phyloP scores from a whole-genome alignment of 2,113 vertebrate species.

The Hymenochirus boettgeri region DNA sequence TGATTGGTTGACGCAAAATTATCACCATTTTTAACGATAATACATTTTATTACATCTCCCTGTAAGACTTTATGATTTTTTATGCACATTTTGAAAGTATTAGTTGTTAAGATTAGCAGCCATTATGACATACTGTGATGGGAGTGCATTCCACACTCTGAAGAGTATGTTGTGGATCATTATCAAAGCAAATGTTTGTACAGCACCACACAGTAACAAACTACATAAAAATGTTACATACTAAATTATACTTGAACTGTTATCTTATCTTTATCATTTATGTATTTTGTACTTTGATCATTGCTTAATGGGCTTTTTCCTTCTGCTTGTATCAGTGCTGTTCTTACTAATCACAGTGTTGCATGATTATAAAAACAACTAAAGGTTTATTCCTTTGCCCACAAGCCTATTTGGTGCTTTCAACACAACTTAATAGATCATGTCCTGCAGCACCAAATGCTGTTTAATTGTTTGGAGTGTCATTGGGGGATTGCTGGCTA shows the following conservation, averaged over 20 bases:
- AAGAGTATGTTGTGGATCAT: no score
- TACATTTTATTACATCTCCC: no score
- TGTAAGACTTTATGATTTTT: no score
- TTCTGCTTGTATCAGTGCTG: constrained; percentile 47
- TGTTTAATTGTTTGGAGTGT: constrained; percentile 68
- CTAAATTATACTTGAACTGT: not conserved
- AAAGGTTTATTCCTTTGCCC: constrained; percentile 19
- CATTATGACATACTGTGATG: no score
- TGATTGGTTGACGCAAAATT: no score
- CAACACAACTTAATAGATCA: constrained; percentile 41
- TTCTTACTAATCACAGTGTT: constrained; percentile 4
- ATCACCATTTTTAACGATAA: no score
- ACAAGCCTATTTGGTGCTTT: not conserved
- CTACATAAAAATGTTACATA: no score
- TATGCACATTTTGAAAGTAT: no score
- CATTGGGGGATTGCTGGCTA: constrained; percentile 66
- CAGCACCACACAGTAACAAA: no score
- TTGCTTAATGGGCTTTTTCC: constrained; percentile 45
- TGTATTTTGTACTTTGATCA: constrained; percentile 60
- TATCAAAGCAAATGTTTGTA: no score
- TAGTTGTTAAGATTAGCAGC: no score
- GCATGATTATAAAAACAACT: constrained; percentile 9
- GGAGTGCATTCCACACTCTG: no score
- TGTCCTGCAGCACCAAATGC: constrained; percentile 64
- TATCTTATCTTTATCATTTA: constrained; percentile 32